Percentiles rank a stretch among this genome's conserved stretches.
Evolutionary conservation across 1,140 invertebrate genomes (phyloP).

Genomic region (Tetramorium alpestre): DNA sequence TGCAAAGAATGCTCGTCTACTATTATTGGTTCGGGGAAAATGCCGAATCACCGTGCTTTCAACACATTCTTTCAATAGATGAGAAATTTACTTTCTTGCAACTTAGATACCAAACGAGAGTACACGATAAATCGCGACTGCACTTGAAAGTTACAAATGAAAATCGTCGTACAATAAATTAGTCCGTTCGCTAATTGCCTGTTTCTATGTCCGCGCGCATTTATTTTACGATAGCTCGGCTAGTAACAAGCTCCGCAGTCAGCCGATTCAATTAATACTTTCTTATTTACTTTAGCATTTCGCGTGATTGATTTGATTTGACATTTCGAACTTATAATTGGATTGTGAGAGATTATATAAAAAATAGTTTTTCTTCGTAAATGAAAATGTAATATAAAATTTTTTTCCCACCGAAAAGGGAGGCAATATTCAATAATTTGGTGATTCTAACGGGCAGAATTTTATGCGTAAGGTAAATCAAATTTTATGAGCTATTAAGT

Average conservation of each 20-base stretch:
- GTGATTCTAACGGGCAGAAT: neutral
- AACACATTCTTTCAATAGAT: conserved; percentile 54
- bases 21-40: conserved; percentile 60
- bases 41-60: conserved; percentile 56
- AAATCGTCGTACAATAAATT: conserved; percentile 41
- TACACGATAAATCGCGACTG: conserved; percentile 46
- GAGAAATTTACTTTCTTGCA: conserved; percentile 57
- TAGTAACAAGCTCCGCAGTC: neutral
- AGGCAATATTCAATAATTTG: neutral
- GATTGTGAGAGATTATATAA: neutral
- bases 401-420: neutral
- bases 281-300: neutral
- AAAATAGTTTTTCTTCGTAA: neutral
- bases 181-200: neutral
- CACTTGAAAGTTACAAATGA: conserved; percentile 50
- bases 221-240: neutral
- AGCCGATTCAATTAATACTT: neutral
- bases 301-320: neutral
- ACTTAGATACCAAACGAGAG: conserved; percentile 24
- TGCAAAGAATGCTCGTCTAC: conserved; percentile 44
- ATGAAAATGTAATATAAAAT: neutral
- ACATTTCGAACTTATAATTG: neutral
- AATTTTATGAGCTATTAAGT: neutral
- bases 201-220: neutral
- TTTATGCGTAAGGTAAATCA: neutral